Base-by-base conservation (phyloP, 2,113 vertebrate genomes). In the Odobenus rosmarus region DNA sequence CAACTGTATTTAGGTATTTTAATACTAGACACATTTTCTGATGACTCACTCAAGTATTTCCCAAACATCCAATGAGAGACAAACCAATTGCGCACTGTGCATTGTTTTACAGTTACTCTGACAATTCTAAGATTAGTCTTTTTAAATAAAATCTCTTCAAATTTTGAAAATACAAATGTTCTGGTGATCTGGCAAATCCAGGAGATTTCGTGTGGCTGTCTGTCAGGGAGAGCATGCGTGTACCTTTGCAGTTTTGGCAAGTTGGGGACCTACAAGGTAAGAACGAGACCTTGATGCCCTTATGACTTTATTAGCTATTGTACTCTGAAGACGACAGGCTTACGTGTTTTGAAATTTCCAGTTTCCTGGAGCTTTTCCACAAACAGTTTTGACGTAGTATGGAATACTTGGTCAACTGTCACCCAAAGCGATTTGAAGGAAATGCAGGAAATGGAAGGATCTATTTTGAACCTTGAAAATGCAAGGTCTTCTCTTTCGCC, bases 321-420 rank as follows among this genome's bases (percentile, higher is more conserved):
- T 95, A 94, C 95, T 97, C 83, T 91, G 90, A 97, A 90, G 93
- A 98, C 96, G 97, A 87, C 98, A 98, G 97, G 96, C 67, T 96
- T 98, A 92, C 95, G 97, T 79, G 83, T 97, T 98, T 98, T 95
- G 94, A 96, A 98, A 98, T 97, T 97, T 97, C 98, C 72, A 69
- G 97, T 98, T 98, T 99, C 98, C 95, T 96, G 81, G 59, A 97
- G 97, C 97, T 97, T 98, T 96, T 95, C 95, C 95, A 96, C 93
- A 92, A 98, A 80, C 51, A 57, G 84, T 97, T 98, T 98, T 98
- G 98, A 98, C 39, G 79, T 95, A 95, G 92, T 42, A 71, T 97
- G 98, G 97, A 97, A 98, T 98, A 97, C 96, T 98, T 98, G 98
- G 98, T 98, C 97, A 98, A 98, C 95, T 95, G 74, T 97, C 96